Conservation (phyloP, 2,113 vertebrate genomes). For the Condylura cristata region DNA sequence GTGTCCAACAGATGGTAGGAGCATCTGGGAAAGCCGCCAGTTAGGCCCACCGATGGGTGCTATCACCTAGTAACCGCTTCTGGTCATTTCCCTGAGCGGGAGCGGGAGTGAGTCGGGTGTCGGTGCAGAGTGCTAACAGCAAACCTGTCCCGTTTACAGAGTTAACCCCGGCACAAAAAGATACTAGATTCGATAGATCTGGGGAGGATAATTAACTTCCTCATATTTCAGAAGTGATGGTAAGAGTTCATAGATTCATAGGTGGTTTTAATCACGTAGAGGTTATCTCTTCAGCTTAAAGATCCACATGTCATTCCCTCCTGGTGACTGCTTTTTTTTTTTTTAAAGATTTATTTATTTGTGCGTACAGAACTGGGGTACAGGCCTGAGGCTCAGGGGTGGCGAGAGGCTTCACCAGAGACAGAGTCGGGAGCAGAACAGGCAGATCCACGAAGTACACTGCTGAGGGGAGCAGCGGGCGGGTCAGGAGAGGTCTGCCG, state of each 20-base stretch:
- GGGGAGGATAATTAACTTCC: neutral
- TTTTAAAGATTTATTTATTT: too few relatives aligned
- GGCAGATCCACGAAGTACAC: too few relatives aligned
- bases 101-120: neutral
- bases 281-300: neutral
- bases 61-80: constrained; percentile 51
- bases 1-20: constrained; percentile 78
- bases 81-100: constrained; percentile 72
- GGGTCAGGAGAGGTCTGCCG: too few relatives aligned
- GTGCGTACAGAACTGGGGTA: too few relatives aligned
- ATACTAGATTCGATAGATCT: neutral
- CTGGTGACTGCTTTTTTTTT: neutral
- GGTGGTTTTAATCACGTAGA: constrained; percentile 25
- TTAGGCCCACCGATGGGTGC: constrained; percentile 3
- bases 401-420: too few relatives aligned
- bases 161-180: neutral
- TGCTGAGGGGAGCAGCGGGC: too few relatives aligned
- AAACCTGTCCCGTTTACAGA: neutral
- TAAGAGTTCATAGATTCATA: neutral
- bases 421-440: too few relatives aligned
- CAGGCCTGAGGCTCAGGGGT: too few relatives aligned
- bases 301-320: neutral
- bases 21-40: constrained; percentile 68
- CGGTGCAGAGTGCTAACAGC: constrained; percentile 13
- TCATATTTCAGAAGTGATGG: neutral